A percentile compares a stretch with the other conserved stretches of the same genome.
Conservation (phyloP, 2,888 invertebrate genomes). For the Lamellibrachia columna region DNA sequence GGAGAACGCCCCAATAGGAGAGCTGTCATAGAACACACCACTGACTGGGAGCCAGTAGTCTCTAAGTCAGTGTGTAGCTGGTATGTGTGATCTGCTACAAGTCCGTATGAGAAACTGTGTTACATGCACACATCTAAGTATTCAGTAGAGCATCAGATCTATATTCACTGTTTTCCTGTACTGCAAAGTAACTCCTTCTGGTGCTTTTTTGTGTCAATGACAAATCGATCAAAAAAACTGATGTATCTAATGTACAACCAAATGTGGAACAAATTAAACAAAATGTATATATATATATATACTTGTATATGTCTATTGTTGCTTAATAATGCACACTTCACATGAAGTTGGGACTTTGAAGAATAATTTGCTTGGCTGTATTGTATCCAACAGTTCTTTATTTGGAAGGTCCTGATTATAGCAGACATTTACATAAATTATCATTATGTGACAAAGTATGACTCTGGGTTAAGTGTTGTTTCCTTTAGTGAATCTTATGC, state of each 20-base stretch:
- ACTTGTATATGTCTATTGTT: not conserved
- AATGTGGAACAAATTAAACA: not conserved
- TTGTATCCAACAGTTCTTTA: too few relatives aligned
- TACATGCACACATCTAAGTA: not conserved
- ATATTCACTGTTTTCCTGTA: too few relatives aligned
- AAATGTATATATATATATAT: not conserved
- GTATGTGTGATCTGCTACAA: not conserved
- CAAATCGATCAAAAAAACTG: not conserved
- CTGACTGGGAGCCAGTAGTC: not conserved
- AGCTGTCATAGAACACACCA: slow-evolving; percentile 76
- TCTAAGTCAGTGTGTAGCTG: not conserved
- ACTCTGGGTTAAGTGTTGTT: too few relatives aligned
- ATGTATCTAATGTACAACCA: too few relatives aligned
- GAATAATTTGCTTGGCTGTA: too few relatives aligned
- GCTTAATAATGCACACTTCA: not conserved
- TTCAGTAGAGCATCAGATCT: not conserved
- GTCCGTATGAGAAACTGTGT: not conserved
- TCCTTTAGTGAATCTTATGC: too few relatives aligned
- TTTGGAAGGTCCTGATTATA: too few relatives aligned
- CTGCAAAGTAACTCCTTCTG: too few relatives aligned
- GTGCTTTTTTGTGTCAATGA: not conserved
- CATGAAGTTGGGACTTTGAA: too few relatives aligned
- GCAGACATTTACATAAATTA: too few relatives aligned
- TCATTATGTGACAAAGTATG: too few relatives aligned
- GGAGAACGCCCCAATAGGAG: slow-evolving; percentile 95